Evolutionary conservation across 2,888 invertebrate genomes (phyloP).

Genomic region (Liopterus haemorrhoidalis): DNA sequence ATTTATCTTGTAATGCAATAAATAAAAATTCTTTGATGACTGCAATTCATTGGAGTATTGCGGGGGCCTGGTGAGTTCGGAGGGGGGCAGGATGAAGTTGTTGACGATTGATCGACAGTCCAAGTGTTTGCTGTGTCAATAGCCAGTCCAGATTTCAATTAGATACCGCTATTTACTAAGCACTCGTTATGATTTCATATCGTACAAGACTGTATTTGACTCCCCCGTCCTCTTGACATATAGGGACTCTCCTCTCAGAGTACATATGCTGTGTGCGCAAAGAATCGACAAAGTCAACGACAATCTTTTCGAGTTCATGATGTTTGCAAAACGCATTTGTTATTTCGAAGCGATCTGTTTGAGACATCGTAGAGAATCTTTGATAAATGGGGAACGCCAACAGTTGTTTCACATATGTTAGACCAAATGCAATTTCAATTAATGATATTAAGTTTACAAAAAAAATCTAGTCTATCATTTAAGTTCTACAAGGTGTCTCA

Average conservation of each 20-base stretch:
- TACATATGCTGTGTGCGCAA: no score
- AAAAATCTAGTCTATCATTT: no score
- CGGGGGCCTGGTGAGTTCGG: slow-evolving; percentile 5
- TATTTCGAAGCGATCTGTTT: slow-evolving; percentile 17
- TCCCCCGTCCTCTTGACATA: no score
- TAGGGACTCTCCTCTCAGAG: no score
- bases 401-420: slow-evolving; percentile 47
- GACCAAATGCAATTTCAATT: no score
- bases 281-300: neutral
- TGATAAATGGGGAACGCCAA: slow-evolving; percentile 37
- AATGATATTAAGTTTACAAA: no score
- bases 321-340: slow-evolving; percentile 23
- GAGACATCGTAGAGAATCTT: slow-evolving; percentile 21
- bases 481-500: no score
- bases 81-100: neutral
- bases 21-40: neutral
- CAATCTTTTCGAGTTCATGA: slow-evolving; percentile 4
- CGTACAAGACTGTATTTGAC: slow-evolving; percentile 42
- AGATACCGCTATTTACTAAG: slow-evolving; percentile 45
- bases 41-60: neutral
- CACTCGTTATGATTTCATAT: slow-evolving; percentile 49
- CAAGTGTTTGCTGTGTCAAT: slow-evolving; percentile 48
- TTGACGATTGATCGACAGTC: slow-evolving; percentile 42
- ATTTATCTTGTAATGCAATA: no score
- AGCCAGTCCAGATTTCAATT: slow-evolving; percentile 46